Percentiles rank a stretch among this genome's conserved stretches.
phyloP scores from a whole-genome alignment of 2,888 invertebrate genomes.

The Polymixis flavicincta region DNA sequence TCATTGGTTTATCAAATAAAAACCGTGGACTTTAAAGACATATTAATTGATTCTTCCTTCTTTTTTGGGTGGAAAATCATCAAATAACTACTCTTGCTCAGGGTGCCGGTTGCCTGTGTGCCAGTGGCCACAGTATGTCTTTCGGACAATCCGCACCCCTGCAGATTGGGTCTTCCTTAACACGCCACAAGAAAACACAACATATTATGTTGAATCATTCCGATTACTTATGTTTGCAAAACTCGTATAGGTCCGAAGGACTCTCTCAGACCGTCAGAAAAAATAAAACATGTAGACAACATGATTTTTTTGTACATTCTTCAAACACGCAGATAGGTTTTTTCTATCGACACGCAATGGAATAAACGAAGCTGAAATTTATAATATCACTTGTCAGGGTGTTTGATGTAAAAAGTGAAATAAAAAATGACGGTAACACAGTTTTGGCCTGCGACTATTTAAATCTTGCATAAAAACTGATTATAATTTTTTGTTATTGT shows the following conservation, averaged over 20 bases:
- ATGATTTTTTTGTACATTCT: not conserved
- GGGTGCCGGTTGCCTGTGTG: too few species aligned
- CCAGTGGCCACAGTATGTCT: too few species aligned
- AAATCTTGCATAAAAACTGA: not conserved
- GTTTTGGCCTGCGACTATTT: not conserved
- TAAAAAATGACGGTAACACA: not conserved
- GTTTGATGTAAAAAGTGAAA: not conserved
- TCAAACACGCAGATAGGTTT: not conserved
- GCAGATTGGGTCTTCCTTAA: too few species aligned
- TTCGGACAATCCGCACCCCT: too few species aligned
- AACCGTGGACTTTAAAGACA: too few species aligned
- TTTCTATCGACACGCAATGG: not conserved
- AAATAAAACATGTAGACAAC: not conserved
- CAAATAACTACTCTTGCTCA: too few species aligned
- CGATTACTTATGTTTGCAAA: not conserved
- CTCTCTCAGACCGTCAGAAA: not conserved
- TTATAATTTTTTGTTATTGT: not conserved
- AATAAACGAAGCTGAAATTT: not conserved
- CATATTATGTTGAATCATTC: not conserved
- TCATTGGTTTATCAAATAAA: not conserved
- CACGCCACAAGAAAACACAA: too few species aligned
- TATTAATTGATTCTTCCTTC: too few species aligned
- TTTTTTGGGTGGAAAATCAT: too few species aligned
- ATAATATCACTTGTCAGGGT: not conserved
- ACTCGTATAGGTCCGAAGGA: not conserved